Evolutionary conservation across 2,113 vertebrate species (phyloP).

Genomic region (Cettia cetti): DNA sequence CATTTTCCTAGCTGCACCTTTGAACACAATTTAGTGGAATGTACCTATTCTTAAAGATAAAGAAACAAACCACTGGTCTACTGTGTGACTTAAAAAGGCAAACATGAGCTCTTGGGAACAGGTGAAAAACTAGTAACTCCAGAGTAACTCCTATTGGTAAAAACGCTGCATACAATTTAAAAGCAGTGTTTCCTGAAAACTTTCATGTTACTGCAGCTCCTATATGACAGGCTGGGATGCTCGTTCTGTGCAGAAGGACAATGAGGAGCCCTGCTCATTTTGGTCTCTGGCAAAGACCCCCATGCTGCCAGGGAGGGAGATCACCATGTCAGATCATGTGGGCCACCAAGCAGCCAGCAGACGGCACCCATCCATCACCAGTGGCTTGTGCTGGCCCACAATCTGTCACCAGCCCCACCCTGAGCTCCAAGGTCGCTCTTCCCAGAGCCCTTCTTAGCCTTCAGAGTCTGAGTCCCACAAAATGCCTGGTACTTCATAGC

Average conservation of each 20-base stretch:
- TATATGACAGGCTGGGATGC: neutral
- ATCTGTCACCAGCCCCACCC: neutral
- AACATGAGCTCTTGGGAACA: neutral
- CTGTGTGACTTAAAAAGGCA: neutral
- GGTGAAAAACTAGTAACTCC: neutral
- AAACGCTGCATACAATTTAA: rapidly evolving
- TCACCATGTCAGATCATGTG: neutral
- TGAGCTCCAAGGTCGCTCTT: neutral
- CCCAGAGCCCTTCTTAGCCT: neutral
- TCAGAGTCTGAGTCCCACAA: neutral
- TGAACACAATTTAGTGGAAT: neutral
- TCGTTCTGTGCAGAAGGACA: rapidly evolving
- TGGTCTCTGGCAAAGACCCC: neutral
- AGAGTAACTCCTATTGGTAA: neutral
- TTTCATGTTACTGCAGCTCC: rapidly evolving
- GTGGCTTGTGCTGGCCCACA: neutral
- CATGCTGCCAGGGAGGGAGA: neutral
- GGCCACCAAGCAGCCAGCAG: slow-evolving; percentile 5
- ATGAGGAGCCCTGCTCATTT: neutral
- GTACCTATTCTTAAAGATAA: neutral
- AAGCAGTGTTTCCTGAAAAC: neutral
- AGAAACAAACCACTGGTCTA: rapidly evolving
- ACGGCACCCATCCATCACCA: neutral
- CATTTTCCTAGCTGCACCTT: neutral
- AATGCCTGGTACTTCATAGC: neutral